These are phyloP conservation scores for Neomicropteryx cornuta DNA, from an alignment of 1,140 invertebrate species.

Conservation along the genomic window DNA sequence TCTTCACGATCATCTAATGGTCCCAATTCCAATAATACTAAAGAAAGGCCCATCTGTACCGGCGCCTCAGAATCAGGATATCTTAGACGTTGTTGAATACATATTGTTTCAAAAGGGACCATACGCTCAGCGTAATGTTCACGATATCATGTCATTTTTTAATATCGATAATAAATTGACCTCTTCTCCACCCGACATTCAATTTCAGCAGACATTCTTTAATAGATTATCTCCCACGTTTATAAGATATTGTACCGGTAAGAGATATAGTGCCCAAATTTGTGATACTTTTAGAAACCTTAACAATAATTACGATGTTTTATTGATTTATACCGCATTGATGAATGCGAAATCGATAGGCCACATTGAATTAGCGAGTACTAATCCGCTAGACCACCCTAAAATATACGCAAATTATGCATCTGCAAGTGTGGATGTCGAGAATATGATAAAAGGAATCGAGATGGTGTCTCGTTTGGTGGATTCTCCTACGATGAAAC, in stretches of 20 bases:
- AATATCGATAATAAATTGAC: slow-evolving; percentile 44
- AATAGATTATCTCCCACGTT: slow-evolving; percentile 31
- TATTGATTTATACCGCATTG: too few relatives aligned
- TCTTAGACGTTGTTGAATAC: slow-evolving; percentile 12
- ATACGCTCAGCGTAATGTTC: slow-evolving; percentile 25
- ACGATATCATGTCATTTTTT: slow-evolving; percentile 37
- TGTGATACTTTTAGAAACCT: slow-evolving; percentile 37
- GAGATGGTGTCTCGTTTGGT: too few relatives aligned
- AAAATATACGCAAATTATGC: too few relatives aligned
- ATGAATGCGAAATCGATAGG: too few relatives aligned
- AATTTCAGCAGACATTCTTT: slow-evolving; percentile 42
- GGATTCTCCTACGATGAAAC: too few relatives aligned
- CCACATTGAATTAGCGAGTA: slow-evolving; percentile 43
- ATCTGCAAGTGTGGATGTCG: too few relatives aligned
- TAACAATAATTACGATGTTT: slow-evolving; percentile 23
- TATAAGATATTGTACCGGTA: slow-evolving; percentile 39
- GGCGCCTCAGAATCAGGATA: slow-evolving; percentile 15
- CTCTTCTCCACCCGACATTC: slow-evolving; percentile 39
- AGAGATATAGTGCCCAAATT: slow-evolving; percentile 37
- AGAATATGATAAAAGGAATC: too few relatives aligned
- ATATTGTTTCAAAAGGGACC: slow-evolving; percentile 10
- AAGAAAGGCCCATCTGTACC: slow-evolving; percentile 28
- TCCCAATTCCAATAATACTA: slow-evolving; percentile 43
- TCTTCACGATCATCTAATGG: slow-evolving; percentile 54
- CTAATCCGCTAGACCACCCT: slow-evolving; percentile 55